A percentile compares a stretch with the other conserved stretches of the same genome.
Evolutionary conservation across 2,888 invertebrate genomes (phyloP).

Genomic region (Sminthurinus aureus): DNA sequence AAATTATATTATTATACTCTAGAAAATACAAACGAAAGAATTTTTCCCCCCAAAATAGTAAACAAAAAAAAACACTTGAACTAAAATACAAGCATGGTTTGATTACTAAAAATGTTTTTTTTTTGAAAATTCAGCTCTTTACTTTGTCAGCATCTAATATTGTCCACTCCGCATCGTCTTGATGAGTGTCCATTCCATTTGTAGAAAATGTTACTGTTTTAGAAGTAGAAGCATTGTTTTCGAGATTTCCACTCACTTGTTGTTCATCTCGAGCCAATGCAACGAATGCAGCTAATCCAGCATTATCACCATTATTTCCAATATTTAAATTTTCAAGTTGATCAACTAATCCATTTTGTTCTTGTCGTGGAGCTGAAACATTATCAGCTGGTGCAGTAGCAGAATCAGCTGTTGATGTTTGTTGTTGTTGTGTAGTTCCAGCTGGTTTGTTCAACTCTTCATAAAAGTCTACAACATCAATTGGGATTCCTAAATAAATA

Average conservation of each 20-base stretch:
- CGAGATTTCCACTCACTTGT: constrained; percentile 14
- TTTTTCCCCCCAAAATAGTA: too few relatives aligned
- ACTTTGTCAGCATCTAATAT: constrained; percentile 49
- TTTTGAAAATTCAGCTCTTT: constrained; percentile 2
- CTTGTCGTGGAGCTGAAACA: background rate
- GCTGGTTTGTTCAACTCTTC: constrained; percentile 55
- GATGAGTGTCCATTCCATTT: constrained; percentile 21
- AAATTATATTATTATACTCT: too few relatives aligned
- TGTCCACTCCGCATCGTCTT: constrained; percentile 53
- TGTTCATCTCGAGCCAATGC: constrained; percentile 12
- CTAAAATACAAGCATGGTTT: too few relatives aligned
- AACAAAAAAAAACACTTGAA: too few relatives aligned
- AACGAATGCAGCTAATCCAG: constrained; percentile 1
- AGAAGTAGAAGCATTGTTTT: constrained; percentile 14
- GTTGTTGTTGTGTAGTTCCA: background rate
- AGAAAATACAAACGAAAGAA: too few relatives aligned
- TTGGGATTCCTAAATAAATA: constrained; percentile 51
- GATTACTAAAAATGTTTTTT: too few relatives aligned
- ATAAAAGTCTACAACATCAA: constrained; percentile 58
- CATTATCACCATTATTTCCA: background rate
- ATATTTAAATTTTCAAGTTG: constrained; percentile 40
- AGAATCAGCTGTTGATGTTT: constrained; percentile 17
- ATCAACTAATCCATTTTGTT: constrained; percentile 10
- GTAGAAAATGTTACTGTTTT: background rate
- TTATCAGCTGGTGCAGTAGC: constrained; percentile 4